phyloP scores from a whole-genome alignment of 2,113 vertebrate species.

The Bubalus kerabau region DNA sequence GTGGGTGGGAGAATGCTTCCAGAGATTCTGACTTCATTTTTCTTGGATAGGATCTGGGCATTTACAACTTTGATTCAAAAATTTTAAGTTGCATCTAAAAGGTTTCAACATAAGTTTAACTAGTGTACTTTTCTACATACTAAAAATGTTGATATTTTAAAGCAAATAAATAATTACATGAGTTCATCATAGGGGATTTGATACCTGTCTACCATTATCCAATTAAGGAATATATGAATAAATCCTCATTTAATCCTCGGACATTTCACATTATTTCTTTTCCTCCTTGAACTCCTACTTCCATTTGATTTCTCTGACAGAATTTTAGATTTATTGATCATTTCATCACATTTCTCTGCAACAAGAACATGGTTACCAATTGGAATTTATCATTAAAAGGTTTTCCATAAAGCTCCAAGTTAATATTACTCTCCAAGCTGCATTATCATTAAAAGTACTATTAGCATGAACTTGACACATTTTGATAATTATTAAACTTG shows the following conservation, averaged over 20 bases:
- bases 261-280: background rate
- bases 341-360: background rate
- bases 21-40: background rate
- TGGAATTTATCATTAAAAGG: background rate
- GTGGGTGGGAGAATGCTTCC: too few relatives aligned
- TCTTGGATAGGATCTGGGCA: background rate
- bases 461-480: background rate
- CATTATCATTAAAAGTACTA: background rate
- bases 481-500: conserved; percentile 7
- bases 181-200: background rate
- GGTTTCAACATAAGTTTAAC: background rate
- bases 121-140: background rate
- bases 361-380: background rate
- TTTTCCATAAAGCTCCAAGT: background rate
- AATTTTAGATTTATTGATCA: background rate
- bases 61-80: background rate
- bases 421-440: background rate
- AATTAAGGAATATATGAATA: background rate
- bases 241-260: background rate
- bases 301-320: background rate
- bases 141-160: background rate
- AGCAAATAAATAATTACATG: background rate
- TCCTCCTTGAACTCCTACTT: background rate
- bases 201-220: background rate
- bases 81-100: background rate